Percentiles rank a stretch among this genome's conserved stretches.
Conservation (phyloP, 2,888 invertebrate genomes). For the Caenorhabditis afra region DNA sequence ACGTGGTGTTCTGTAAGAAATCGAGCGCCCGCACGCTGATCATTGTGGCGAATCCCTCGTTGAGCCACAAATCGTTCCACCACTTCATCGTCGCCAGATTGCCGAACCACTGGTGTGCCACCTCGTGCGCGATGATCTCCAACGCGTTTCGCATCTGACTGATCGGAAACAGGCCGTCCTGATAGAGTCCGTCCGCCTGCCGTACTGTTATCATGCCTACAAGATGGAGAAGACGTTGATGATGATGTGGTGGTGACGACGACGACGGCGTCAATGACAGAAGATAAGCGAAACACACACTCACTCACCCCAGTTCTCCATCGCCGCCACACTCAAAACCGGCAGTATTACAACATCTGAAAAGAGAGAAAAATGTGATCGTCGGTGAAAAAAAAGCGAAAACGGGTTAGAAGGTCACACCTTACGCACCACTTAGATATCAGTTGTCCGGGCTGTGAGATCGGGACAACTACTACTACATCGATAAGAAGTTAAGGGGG, state of each 20-base stretch:
- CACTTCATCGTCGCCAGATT: conserved; percentile 79
- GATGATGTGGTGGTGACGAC: background rate
- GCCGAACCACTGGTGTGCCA: conserved; percentile 78
- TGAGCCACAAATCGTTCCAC: conserved; percentile 78
- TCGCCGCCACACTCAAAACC: conserved; percentile 70
- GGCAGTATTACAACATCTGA: conserved; percentile 74
- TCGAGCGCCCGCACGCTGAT: conserved; percentile 64
- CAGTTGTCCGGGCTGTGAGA: conserved; percentile 19
- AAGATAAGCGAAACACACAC: too few relatives aligned
- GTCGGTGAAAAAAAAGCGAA: conserved; percentile 39
- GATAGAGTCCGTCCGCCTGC: conserved; percentile 55
- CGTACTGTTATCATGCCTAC: conserved; percentile 57
- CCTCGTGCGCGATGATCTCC: conserved; percentile 68
- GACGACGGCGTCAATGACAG: too few relatives aligned
- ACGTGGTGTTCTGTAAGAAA: conserved; percentile 58
- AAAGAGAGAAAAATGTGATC: conserved; percentile 42
- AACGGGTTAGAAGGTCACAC: conserved; percentile 55
- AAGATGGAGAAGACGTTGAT: background rate
- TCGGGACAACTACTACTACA: too few relatives aligned
- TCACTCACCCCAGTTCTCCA: conserved; percentile 77
- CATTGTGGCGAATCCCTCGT: conserved; percentile 73
- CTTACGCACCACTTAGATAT: conserved; percentile 31
- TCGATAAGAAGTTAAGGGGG: too few relatives aligned
- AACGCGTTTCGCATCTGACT: conserved; percentile 41
- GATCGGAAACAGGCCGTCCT: conserved; percentile 35